Conservation (phyloP, 2,888 invertebrate genomes). For the Oasisia sp. region DNA sequence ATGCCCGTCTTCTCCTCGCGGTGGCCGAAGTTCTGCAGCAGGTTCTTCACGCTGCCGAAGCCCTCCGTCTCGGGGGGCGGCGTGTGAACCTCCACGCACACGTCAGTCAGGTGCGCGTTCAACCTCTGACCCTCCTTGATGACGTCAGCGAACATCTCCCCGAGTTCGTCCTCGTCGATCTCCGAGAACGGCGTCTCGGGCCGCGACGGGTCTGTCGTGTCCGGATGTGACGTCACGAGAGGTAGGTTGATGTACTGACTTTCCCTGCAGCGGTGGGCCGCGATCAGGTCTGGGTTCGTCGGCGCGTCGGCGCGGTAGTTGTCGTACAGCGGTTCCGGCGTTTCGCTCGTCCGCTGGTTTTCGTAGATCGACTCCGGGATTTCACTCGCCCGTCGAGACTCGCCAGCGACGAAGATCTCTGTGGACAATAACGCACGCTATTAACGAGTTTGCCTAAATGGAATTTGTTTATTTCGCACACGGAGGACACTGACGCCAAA, state of each 20-base stretch:
- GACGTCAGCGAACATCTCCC: conserved; percentile 34
- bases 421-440: neutral
- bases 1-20: neutral
- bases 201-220: neutral
- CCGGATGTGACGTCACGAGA: conserved; percentile 19
- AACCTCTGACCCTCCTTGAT: conserved; percentile 28
- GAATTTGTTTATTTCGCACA: neutral
- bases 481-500: no score
- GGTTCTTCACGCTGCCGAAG: neutral
- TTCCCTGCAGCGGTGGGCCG: neutral
- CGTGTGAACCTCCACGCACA: neutral
- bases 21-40: neutral
- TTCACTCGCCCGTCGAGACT: neutral
- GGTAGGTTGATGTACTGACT: neutral
- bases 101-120: neutral
- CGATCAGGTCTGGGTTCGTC: neutral
- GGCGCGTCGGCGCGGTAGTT: neutral
- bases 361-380: no score
- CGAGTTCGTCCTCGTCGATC: conserved; percentile 30
- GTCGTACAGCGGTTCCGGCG: neutral
- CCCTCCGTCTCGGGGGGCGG: neutral
- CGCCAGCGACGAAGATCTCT: neutral
- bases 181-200: conserved; percentile 32
- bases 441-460: neutral
- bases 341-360: neutral